Base-by-base conservation (phyloP, 2,797 vertebrate species). In the Esox lucius region DNA sequence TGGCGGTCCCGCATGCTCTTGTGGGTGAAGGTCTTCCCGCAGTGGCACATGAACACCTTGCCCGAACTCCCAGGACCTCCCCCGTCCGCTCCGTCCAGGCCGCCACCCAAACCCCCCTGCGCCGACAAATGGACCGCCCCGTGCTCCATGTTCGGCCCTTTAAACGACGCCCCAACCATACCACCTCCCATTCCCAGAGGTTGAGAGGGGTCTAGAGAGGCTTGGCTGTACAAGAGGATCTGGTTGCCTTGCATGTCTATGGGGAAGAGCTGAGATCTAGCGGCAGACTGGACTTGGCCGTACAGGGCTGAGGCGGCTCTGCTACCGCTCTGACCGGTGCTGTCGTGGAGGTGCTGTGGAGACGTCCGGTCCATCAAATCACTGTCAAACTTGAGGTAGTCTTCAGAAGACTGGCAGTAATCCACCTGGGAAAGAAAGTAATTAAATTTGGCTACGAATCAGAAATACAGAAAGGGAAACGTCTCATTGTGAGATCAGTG, bases 1-100 rank as follows among this genome's bases (percentile, higher is more conserved):
- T 98, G 97, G 0, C 96, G 93, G 81, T 98, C 96, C 2, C 97
- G 85, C 96, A 97, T 97, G 91, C 96, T 98, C 85, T 95, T 96
- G 91, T 98, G 97, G 0, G 96, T 97, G 87, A 98, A 98, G 0
- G 95, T 96, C 80, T 98, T 98, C 0, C 97, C 96, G 0, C 96
- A 98, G 88, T 98, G 97, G 79, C 97, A 98, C 92, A 97, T 92
- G 53, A 97, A 98, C 69, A 97, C 94, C 84, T 96, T 97, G 78
- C 92, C 88, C 8, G 75, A 86, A 17, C 68, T 78, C 4, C 89
- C 88, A 0, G 71, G 19, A 24, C 78, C 53, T 15, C 78, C 31
- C 81, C 85, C 12, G 0, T 91, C 92, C 71, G 89, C 72, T 3
- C 93, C 87, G 0, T 92, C 91, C 0, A 85, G 71, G 69, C 22